These are phyloP conservation scores for Musca domestica DNA, from an alignment of 1,140 invertebrate genomes.

Conservation along the genomic window DNA sequence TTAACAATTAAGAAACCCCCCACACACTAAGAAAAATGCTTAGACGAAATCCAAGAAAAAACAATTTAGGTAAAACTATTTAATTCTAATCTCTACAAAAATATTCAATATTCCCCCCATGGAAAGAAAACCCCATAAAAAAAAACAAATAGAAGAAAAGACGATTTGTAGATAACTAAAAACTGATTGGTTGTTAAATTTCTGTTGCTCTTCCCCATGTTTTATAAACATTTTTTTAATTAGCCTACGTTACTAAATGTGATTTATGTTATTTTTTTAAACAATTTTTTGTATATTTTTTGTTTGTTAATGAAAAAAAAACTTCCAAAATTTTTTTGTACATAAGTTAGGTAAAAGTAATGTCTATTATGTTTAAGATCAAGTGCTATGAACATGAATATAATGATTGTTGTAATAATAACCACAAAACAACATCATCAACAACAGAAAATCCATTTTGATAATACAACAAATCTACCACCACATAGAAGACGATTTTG, in stretches of 20 bases:
- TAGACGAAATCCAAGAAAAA: background rate
- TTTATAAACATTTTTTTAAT: background rate
- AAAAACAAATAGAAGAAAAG: background rate
- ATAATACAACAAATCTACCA: conserved; percentile 3
- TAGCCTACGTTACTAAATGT: background rate
- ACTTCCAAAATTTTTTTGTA: background rate
- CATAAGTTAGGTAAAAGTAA: too few relatives aligned
- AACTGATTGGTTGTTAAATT: too few relatives aligned
- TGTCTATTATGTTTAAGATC: too few relatives aligned
- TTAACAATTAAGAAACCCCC: conserved; percentile 7
- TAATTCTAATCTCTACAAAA: background rate
- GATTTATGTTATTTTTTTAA: background rate
- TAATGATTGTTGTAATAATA: background rate
- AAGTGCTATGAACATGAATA: too few relatives aligned
- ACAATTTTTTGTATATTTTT: background rate
- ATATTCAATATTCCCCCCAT: too few relatives aligned
- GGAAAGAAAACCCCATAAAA: background rate
- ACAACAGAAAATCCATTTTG: conserved; percentile 4
- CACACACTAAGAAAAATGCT: background rate
- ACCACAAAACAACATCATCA: conserved; percentile 10
- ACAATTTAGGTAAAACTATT: background rate
- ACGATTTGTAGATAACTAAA: conserved; percentile 10
- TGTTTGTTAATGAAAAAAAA: background rate
- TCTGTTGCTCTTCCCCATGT: background rate
- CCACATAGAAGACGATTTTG: background rate